Percentiles rank a stretch among this genome's conserved stretches.
These are phyloP conservation scores for Megalopta genalis DNA, from an alignment of 1,140 invertebrate genomes.

Conservation along the genomic window DNA sequence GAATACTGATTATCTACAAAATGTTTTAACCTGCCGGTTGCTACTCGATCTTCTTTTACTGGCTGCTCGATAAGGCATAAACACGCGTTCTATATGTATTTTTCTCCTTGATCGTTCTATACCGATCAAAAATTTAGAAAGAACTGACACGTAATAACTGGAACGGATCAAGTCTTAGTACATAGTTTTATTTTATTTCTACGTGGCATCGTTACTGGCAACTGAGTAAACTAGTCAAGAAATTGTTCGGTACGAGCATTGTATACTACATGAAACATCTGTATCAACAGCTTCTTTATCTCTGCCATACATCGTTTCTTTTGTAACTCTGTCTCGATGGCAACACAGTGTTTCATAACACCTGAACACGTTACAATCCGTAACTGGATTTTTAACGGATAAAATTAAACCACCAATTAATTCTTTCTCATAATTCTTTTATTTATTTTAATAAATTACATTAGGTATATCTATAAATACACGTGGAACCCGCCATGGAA, in stretches of 20 bases:
- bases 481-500: not conserved
- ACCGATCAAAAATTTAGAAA: constrained; percentile 35
- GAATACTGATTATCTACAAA: constrained; percentile 19
- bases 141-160: constrained; percentile 41
- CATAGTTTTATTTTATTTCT: constrained; percentile 46
- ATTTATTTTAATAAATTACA: constrained; percentile 39
- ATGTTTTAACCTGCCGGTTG: not conserved
- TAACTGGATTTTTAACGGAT: not conserved
- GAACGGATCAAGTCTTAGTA: constrained; percentile 9
- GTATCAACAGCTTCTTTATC: constrained; percentile 62
- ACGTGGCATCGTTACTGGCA: constrained; percentile 50
- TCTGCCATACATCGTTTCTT: constrained; percentile 18
- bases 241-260: constrained; percentile 48
- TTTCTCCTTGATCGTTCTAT: not conserved
- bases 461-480: not conserved
- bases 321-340: constrained; percentile 22
- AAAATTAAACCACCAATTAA: not conserved
- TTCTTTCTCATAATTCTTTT: not conserved
- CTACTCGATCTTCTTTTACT: constrained; percentile 47
- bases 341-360: not conserved
- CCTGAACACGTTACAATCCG: not conserved
- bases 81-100: constrained; percentile 13
- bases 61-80: constrained; percentile 6
- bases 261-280: constrained; percentile 47
- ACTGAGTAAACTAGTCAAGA: constrained; percentile 53